These are phyloP conservation scores for Cantharis rustica DNA, from an alignment of 2,888 invertebrate species.

Conservation along the genomic window DNA sequence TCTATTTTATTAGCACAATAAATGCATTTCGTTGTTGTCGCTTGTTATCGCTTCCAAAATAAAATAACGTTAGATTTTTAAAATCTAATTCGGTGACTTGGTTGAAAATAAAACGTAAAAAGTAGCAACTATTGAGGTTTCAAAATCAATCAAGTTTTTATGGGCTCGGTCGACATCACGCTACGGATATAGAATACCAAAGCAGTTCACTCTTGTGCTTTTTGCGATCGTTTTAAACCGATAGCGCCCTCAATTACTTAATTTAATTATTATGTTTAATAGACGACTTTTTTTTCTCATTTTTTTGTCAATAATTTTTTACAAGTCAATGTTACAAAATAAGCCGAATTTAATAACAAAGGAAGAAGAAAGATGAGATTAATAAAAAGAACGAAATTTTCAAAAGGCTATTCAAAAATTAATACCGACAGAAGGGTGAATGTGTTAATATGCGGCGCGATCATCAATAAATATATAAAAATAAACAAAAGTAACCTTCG, in stretches of 20 bases:
- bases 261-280: not conserved
- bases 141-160: slow-evolving; percentile 28
- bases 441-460: not conserved
- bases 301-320: not conserved
- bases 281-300: not conserved
- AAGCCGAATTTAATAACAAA: not conserved
- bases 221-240: not conserved
- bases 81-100: slow-evolving; percentile 9
- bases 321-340: not conserved
- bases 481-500: not conserved
- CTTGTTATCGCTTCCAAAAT: not conserved
- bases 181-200: slow-evolving; percentile 24
- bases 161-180: slow-evolving; percentile 18
- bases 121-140: slow-evolving; percentile 21
- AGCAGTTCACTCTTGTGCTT: not conserved
- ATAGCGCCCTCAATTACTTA: not conserved
- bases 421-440: not conserved
- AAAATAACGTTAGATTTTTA: not conserved
- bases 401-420: not conserved
- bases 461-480: not conserved
- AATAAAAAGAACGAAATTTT: not conserved
- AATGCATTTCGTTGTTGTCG: not conserved
- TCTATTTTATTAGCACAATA: not conserved
- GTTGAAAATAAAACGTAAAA: slow-evolving; percentile 17
- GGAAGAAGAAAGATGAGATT: no score